These are phyloP conservation scores for Cynodonichthys magdalenae DNA, from an alignment of 2,797 vertebrate species.

Conservation along the genomic window DNA sequence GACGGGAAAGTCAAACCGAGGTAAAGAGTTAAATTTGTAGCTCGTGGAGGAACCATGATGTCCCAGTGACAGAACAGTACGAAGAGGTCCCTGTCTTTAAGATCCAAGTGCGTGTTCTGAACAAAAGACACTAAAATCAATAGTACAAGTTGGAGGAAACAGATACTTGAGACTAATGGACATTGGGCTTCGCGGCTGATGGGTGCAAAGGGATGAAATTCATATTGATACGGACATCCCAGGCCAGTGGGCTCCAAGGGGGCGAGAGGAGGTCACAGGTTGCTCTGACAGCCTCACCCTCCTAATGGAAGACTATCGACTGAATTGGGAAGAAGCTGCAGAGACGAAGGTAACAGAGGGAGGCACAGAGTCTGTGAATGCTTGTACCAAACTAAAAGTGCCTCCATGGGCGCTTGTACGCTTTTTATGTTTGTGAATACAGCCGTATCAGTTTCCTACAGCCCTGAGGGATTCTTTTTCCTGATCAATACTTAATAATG, in stretches of 20 bases:
- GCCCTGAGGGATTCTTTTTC: constrained; percentile 51
- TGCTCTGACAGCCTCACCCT: constrained; percentile 83
- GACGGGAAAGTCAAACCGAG: constrained; percentile 27
- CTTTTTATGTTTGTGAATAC: constrained; percentile 41
- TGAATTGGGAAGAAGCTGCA: constrained; percentile 80
- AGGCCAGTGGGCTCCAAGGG: constrained; percentile 75
- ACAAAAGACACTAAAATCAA: constrained; percentile 83
- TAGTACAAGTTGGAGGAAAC: constrained; percentile 84
- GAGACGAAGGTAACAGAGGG: constrained; percentile 80
- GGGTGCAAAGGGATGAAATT: constrained; percentile 84
- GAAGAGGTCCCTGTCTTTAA: constrained; percentile 63
- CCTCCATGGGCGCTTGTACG: constrained; percentile 21
- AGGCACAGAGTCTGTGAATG: constrained; percentile 75
- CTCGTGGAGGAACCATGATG: constrained; percentile 17
- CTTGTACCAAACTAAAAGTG: constrained; percentile 42
- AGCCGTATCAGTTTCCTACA: constrained; percentile 80
- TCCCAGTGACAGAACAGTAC: constrained; percentile 49
- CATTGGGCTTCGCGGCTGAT: constrained; percentile 79
- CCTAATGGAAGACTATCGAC: constrained; percentile 95
- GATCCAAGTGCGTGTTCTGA: constrained; percentile 72
- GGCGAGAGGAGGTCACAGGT: constrained; percentile 82
- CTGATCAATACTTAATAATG: constrained; percentile 64
- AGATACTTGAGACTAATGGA: constrained; percentile 94
- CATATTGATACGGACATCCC: constrained; percentile 86
- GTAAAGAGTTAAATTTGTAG: constrained; percentile 26